phyloP scores from a whole-genome alignment of 2,797 vertebrate species.

The Micrastur ruficollis region DNA sequence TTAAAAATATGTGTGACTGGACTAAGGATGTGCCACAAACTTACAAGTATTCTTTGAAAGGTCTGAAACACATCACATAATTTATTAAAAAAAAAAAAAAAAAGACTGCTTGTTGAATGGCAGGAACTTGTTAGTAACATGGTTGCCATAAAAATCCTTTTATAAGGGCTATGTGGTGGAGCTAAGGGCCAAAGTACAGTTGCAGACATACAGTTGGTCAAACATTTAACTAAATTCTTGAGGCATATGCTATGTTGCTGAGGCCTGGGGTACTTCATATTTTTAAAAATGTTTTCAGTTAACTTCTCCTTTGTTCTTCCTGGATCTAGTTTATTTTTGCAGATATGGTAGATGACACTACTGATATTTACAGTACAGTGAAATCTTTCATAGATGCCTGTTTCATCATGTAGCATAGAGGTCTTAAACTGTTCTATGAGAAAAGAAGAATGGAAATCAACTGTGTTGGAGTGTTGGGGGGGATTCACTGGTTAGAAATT shows the following conservation, averaged over 20 bases:
- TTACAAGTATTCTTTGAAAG: background rate
- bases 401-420: background rate
- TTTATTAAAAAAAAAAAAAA: too few relatives aligned
- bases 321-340: background rate
- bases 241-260: background rate
- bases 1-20: background rate
- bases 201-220: background rate
- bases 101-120: background rate
- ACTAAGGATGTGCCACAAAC: background rate
- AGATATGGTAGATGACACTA: background rate
- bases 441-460: background rate
- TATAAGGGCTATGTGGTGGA: background rate
- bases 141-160: background rate
- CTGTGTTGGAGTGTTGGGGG: background rate
- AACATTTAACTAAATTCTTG: background rate
- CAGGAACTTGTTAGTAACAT: background rate
- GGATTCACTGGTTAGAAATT: background rate
- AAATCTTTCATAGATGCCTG: background rate
- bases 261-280: background rate
- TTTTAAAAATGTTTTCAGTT: background rate
- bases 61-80: background rate
- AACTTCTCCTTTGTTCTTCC: background rate
- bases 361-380: background rate
- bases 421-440: background rate
- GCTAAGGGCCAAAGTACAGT: background rate